Evolutionary conservation across 35 echinoderm and acorn worm genomes (phyloP).

Genomic region (Hemicentrotus pulcherrimus): DNA sequence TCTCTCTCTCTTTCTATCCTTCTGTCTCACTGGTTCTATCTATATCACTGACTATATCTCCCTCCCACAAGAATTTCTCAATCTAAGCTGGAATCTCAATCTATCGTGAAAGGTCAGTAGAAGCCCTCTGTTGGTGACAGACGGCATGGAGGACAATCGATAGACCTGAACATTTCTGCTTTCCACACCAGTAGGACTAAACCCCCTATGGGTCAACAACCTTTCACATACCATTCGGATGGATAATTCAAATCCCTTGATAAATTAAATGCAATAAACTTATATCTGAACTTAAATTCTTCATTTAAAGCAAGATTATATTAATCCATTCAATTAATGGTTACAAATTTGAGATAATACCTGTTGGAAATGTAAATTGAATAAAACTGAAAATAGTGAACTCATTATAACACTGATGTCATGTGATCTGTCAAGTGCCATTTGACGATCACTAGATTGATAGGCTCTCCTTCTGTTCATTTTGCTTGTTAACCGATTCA

Average conservation of each 20-base stretch:
- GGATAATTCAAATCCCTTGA: neutral
- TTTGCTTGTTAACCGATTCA: no score
- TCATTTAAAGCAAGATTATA: neutral
- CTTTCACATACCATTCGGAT: neutral
- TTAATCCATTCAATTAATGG: neutral
- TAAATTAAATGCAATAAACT: neutral
- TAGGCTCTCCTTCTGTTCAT: no score
- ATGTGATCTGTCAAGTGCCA: no score
- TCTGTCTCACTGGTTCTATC: no score
- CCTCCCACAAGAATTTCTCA: neutral
- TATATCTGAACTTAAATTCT: neutral
- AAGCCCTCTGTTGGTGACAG: neutral
- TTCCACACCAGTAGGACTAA: neutral
- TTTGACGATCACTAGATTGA: no score
- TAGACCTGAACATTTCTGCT: constrained; percentile 2
- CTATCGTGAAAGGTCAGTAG: neutral
- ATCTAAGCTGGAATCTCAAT: neutral
- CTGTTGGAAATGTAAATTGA: no score
- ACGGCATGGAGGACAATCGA: neutral
- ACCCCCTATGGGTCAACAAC: neutral
- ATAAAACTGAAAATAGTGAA: no score
- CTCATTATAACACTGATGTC: no score
- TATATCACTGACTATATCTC: neutral
- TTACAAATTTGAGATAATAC: neutral
- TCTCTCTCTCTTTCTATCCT: no score